phyloP scores from a whole-genome alignment of 37 sponge, comb jelly and placozoan genomes.

The Spongilla lacustris region DNA sequence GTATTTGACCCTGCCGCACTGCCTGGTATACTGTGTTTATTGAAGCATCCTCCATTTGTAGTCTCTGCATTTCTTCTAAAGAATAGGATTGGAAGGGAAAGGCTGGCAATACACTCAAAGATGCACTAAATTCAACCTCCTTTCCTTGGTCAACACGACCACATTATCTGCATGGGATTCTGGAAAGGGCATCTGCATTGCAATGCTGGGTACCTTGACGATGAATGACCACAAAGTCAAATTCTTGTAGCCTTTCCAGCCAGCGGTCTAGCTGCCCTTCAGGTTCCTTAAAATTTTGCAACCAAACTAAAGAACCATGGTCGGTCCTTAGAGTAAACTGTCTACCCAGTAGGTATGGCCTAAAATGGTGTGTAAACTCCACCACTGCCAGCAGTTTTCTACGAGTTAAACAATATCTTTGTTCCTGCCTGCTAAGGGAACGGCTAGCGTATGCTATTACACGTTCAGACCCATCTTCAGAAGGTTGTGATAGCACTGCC shows the following conservation, averaged over 20 bases:
- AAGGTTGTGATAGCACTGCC: too few species aligned
- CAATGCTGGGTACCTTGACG: slow-evolving; percentile 27
- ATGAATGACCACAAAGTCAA: slow-evolving; percentile 32
- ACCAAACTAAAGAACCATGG: slow-evolving; percentile 35
- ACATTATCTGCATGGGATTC: slow-evolving; percentile 20
- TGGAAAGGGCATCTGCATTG: slow-evolving; percentile 38
- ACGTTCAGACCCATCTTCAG: too few species aligned
- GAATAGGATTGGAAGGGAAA: too few species aligned
- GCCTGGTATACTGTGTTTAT: too few species aligned
- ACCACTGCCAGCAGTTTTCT: slow-evolving; percentile 43
- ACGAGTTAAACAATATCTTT: slow-evolving; percentile 24
- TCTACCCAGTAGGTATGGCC: slow-evolving; percentile 38
- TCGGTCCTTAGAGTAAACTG: slow-evolving; percentile 24
- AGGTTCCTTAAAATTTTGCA: slow-evolving; percentile 46
- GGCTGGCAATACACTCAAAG: too few species aligned
- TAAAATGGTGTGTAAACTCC: slow-evolving; percentile 23
- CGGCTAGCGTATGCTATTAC: slow-evolving; percentile 18
- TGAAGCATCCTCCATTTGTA: too few species aligned
- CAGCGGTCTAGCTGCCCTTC: slow-evolving; percentile 39
- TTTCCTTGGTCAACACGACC: slow-evolving; percentile 2
- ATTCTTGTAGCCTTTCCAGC: slow-evolving; percentile 26
- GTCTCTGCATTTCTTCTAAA: too few species aligned
- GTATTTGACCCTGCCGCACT: too few species aligned
- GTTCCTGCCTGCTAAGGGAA: slow-evolving; percentile 21
- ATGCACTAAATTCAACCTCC: too few species aligned